phyloP scores from a whole-genome alignment of 2,113 vertebrate species.

The Osmerus mordax region DNA sequence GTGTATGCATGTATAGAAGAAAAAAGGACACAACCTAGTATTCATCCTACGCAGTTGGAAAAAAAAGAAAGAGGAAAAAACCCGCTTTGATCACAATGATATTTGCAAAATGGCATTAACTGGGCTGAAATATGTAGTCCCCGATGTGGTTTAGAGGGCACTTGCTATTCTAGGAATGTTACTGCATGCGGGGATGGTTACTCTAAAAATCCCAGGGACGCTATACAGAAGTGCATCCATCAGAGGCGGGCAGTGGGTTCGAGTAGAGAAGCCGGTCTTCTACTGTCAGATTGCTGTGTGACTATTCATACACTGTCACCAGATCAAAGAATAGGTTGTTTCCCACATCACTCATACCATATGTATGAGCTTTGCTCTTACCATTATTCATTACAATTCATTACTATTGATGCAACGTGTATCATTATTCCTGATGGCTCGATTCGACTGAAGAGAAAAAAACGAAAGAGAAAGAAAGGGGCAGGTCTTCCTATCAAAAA shows the following conservation, averaged over 20 bases:
- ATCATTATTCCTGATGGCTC: conserved; percentile 28
- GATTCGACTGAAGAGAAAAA: conserved; percentile 31
- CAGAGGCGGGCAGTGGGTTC: too few relatives aligned
- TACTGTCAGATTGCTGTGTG: not conserved
- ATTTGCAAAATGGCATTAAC: conserved; percentile 28
- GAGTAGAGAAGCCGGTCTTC: not conserved
- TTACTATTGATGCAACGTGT: conserved; percentile 1
- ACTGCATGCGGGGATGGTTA: not conserved
- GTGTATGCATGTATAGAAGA: not conserved
- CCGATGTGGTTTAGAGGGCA: not conserved
- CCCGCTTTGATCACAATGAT: conserved; percentile 29
- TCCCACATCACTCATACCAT: conserved; percentile 3
- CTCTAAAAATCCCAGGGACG: not conserved
- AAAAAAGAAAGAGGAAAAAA: not conserved
- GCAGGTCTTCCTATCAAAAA: conserved; percentile 10
- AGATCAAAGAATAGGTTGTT: conserved; percentile 6
- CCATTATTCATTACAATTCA: too few relatives aligned
- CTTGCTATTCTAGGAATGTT: conserved; percentile 15
- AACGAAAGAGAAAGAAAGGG: conserved; percentile 13
- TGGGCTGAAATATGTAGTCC: conserved; percentile 14
- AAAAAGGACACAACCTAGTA: not conserved
- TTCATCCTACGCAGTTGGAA: not conserved
- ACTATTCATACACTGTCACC: not conserved
- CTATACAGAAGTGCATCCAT: not conserved
- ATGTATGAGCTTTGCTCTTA: not conserved